A percentile compares a stretch with the other conserved stretches of the same genome.
Evolutionary conservation across 2,797 vertebrate species (phyloP).

Genomic region (Ficedula albicollis): DNA sequence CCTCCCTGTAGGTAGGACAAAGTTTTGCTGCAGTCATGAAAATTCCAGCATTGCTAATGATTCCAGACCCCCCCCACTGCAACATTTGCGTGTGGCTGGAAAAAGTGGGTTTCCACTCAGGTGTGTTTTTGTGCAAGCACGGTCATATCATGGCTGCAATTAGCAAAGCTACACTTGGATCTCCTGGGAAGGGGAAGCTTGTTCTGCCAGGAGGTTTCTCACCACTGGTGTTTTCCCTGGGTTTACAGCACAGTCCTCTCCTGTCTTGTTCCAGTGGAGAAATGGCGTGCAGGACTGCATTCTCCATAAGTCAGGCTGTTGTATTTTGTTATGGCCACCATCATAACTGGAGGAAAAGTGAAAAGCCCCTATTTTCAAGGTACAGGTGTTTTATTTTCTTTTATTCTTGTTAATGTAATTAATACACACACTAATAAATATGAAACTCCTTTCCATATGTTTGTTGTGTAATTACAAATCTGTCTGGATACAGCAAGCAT

Average conservation of each 20-base stretch:
- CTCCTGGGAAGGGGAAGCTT: not conserved
- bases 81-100: not conserved
- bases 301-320: not conserved
- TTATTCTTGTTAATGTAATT: not conserved
- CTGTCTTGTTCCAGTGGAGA: not conserved
- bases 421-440: not conserved
- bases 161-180: not conserved
- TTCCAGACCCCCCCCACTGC: not conserved
- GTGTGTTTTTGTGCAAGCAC: accelerated
- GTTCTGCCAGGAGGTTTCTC: not conserved
- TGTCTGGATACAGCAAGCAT: not conserved
- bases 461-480: not conserved
- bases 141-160: not conserved
- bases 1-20: not conserved
- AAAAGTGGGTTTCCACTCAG: not conserved
- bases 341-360: not conserved
- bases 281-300: not conserved
- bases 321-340: not conserved
- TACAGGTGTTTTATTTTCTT: not conserved
- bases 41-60: not conserved
- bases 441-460: not conserved
- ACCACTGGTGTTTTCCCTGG: not conserved
- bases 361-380: not conserved
- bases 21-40: not conserved
- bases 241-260: not conserved